Conservation (phyloP, 1,140 invertebrate genomes). For the Sycophaga agraensis region DNA sequence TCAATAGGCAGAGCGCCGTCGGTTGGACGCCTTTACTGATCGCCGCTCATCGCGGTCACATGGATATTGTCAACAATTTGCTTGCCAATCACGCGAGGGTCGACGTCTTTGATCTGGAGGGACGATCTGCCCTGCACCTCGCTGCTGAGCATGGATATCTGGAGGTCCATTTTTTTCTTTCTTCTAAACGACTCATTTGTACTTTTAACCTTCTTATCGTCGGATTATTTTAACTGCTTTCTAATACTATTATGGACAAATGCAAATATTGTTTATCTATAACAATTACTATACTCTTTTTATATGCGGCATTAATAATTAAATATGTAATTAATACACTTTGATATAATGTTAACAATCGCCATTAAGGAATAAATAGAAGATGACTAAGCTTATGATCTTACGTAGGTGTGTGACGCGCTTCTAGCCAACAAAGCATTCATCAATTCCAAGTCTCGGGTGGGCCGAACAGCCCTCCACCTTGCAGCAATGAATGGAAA, state of each 20-base stretch:
- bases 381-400: too few species aligned
- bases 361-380: too few species aligned
- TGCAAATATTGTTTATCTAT: too few species aligned
- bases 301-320: too few species aligned
- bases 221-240: too few species aligned
- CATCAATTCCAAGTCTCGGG: conserved; percentile 92
- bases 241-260: too few species aligned
- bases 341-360: too few species aligned
- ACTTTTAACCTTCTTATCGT: too few species aligned
- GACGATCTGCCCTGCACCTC: conserved; percentile 91
- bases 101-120: conserved; percentile 97
- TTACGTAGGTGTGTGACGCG: conserved; percentile 89
- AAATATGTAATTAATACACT: too few species aligned
- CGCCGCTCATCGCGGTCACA: conserved; percentile 79
- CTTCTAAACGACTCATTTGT: too few species aligned
- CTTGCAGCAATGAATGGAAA: conserved; percentile 94
- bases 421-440: conserved; percentile 96
- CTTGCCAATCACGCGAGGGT: conserved; percentile 92
- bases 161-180: too few species aligned
- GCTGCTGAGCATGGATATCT: conserved; percentile 92
- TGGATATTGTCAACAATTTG: conserved; percentile 83
- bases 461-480: conserved; percentile 81
- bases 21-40: conserved; percentile 97
- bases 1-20: conserved; percentile 87
- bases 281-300: too few species aligned